Conservation (phyloP, 2,797 vertebrate species). For the Macrochelys suwanniensis region DNA sequence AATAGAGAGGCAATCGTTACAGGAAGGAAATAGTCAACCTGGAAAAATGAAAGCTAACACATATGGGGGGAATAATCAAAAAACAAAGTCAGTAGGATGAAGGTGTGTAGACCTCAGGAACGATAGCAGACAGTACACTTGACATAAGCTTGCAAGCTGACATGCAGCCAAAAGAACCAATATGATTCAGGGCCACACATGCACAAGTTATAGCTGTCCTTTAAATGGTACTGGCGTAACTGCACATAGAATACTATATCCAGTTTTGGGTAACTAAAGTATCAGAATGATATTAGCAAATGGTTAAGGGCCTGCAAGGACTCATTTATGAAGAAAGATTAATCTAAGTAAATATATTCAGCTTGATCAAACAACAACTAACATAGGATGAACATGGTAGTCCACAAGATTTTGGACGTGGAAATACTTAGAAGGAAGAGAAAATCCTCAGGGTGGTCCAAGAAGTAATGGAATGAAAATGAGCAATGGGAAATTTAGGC, state of each 20-base stretch:
- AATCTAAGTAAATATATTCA: conserved; percentile 21
- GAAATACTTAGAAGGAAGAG: conserved; percentile 29
- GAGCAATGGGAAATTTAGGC: conserved; percentile 44
- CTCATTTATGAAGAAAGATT: conserved; percentile 42
- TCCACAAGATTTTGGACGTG: background rate
- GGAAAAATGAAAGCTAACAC: background rate
- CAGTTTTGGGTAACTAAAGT: conserved; percentile 10
- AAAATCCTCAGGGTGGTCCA: background rate
- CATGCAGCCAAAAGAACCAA: background rate
- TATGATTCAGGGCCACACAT: background rate
- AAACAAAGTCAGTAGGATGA: background rate
- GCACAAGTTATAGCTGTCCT: conserved; percentile 34
- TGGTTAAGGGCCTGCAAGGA: background rate
- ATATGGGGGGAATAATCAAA: conserved; percentile 1
- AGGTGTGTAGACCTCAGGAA: background rate
- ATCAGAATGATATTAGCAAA: conserved; percentile 34
- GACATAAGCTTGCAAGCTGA: background rate
- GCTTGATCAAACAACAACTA: conserved; percentile 13
- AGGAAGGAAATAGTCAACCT: conserved; percentile 5
- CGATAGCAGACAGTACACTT: background rate
- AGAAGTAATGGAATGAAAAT: conserved; percentile 42
- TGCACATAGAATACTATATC: background rate
- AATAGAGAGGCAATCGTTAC: conserved; percentile 31
- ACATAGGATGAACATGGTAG: background rate
- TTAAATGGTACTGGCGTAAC: conserved; percentile 34